Percentiles rank a stretch among this genome's conserved stretches.
These are phyloP conservation scores for Phalacrocorax pelagicus DNA, from an alignment of 2,113 vertebrate species.

Conservation along the genomic window DNA sequence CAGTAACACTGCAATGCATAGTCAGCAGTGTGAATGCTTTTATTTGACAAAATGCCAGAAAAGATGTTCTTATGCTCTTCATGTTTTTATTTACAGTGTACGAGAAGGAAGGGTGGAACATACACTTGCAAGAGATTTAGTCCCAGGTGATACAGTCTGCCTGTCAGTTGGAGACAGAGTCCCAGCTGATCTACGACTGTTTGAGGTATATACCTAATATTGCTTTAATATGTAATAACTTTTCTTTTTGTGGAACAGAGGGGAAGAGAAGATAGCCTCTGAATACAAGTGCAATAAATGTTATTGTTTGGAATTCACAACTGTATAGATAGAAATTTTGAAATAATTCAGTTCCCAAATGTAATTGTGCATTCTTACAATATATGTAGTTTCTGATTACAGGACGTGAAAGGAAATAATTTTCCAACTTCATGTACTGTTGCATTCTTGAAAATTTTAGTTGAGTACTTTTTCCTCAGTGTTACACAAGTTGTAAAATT, in stretches of 20 bases:
- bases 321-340: background rate
- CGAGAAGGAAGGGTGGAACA: slow-evolving; percentile 90
- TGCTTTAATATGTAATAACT: background rate
- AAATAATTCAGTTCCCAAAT: background rate
- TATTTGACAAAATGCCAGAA: background rate
- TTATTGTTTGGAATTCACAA: background rate
- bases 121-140: slow-evolving; percentile 91
- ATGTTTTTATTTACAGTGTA: slow-evolving; percentile 71
- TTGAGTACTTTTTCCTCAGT: background rate
- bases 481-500: background rate
- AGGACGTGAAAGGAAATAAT: background rate
- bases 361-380: background rate
- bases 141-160: slow-evolving; percentile 96
- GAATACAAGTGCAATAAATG: background rate
- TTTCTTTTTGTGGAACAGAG: background rate
- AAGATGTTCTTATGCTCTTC: background rate
- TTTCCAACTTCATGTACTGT: background rate
- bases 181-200: slow-evolving; percentile 93
- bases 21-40: background rate
- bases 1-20: accelerated
- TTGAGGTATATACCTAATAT: slow-evolving; percentile 80
- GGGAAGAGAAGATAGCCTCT: background rate
- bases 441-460: background rate
- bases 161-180: slow-evolving; percentile 94
- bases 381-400: background rate